Evolutionary conservation across 30 jellyfish, hydroid and myxozoan species (phyloP).

Genomic region (Nemopilema nomurai): DNA sequence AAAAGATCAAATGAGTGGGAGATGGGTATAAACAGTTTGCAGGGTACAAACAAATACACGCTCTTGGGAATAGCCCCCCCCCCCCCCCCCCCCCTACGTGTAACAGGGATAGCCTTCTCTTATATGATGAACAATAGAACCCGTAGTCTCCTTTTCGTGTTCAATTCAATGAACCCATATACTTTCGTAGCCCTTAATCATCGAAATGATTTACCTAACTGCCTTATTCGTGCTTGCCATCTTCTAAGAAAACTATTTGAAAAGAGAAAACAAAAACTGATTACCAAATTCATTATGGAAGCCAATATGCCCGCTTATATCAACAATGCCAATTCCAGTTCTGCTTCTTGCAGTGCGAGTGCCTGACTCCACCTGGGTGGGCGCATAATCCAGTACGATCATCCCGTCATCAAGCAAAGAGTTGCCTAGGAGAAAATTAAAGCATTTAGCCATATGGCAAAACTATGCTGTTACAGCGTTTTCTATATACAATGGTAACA

Average conservation of each 20-base stretch:
- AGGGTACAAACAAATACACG: no score
- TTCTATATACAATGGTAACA: no score
- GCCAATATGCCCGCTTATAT: neutral
- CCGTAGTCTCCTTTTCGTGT: no score
- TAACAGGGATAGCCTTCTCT: no score
- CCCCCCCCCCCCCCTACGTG: no score
- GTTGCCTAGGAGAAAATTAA: conserved; percentile 1
- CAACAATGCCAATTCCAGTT: neutral
- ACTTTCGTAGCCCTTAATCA: no score
- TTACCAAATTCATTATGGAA: neutral
- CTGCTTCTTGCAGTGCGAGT: neutral
- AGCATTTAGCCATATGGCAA: neutral
- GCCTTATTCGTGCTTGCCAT: no score
- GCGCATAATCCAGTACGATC: conserved; percentile 14
- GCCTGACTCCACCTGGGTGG: neutral
- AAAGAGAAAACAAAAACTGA: neutral
- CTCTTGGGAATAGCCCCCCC: no score
- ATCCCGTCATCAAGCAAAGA: neutral
- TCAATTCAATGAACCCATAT: no score
- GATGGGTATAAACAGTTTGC: neutral
- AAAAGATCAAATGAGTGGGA: neutral
- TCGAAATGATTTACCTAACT: no score
- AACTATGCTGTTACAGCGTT: neutral
- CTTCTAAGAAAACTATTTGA: no score
- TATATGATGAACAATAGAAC: no score